Conservation (phyloP, 1,140 invertebrate genomes). For the Oscheius sp. region DNA sequence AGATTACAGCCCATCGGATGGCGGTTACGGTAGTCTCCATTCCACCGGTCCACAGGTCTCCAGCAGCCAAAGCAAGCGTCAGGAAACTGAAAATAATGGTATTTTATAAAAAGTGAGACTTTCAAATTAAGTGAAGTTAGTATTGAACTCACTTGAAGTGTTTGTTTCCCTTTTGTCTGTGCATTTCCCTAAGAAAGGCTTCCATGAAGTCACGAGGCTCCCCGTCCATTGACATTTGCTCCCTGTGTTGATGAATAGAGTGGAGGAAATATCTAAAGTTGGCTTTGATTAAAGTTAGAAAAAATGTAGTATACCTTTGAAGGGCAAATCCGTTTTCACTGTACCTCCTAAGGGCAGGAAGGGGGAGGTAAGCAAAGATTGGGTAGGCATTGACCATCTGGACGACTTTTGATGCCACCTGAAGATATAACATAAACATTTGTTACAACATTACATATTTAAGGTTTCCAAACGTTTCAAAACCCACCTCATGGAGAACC, state of each 20-base stretch:
- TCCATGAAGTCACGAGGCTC: constrained; percentile 34
- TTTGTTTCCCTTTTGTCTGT: background rate
- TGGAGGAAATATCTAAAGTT: constrained; percentile 22
- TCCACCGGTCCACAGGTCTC: constrained; percentile 62
- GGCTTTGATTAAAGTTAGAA: background rate
- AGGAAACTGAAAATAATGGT: constrained; percentile 24
- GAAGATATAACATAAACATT: constrained; percentile 1
- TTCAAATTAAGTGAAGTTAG: background rate
- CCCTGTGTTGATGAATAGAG: constrained; percentile 7
- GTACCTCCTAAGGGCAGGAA: constrained; percentile 9
- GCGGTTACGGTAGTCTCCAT: constrained; percentile 63
- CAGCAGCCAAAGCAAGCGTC: constrained; percentile 38
- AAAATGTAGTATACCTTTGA: constrained; percentile 5
- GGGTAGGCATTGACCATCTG: constrained; percentile 26
- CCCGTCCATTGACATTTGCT: constrained; percentile 13
- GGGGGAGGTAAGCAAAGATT: constrained; percentile 2
- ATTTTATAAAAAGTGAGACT: background rate
- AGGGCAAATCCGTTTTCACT: constrained; percentile 13
- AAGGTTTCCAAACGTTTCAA: background rate
- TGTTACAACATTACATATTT: background rate
- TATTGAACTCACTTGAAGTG: constrained; percentile 19
- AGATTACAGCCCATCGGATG: constrained; percentile 62
- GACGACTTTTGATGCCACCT: constrained; percentile 7
- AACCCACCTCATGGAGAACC: constrained; percentile 13
- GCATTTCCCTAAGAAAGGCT: constrained; percentile 25